A percentile compares a stretch with the other conserved stretches of the same genome.
These are phyloP conservation scores for Drosophila fuyamai DNA, from an alignment of 1,140 invertebrate genomes.

Conservation along the genomic window DNA sequence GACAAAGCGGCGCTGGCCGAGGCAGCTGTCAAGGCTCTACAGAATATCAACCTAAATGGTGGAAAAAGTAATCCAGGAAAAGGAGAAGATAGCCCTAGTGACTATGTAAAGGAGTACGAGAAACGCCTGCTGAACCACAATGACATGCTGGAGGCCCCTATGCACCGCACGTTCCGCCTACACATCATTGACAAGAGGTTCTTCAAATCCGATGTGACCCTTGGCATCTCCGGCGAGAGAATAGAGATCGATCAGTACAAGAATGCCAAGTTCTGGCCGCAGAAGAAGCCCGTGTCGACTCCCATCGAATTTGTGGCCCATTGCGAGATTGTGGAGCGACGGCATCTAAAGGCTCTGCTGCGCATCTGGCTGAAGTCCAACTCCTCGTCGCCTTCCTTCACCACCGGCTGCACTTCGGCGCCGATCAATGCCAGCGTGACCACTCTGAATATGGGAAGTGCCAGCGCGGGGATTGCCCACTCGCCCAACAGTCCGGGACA, in stretches of 20 bases:
- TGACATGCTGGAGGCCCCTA: constrained; percentile 91
- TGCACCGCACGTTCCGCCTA: constrained; percentile 94
- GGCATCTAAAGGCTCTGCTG: constrained; percentile 87
- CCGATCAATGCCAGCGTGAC: constrained; percentile 47
- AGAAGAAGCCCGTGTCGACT: constrained; percentile 87
- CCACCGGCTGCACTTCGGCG: constrained; percentile 58
- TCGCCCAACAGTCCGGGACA: constrained; percentile 71
- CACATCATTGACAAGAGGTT: constrained; percentile 91
- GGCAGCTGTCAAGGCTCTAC: constrained; percentile 56
- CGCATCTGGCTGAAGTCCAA: constrained; percentile 80
- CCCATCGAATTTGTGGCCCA: constrained; percentile 94
- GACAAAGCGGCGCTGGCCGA: constrained; percentile 65
- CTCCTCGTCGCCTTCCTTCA: constrained; percentile 62
- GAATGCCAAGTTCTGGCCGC: constrained; percentile 90
- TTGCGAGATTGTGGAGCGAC: constrained; percentile 91
- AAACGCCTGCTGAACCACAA: constrained; percentile 89
- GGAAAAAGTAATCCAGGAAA: constrained; percentile 52
- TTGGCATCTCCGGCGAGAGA: constrained; percentile 95
- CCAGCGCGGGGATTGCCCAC: constrained; percentile 45
- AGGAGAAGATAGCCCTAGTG: constrained; percentile 51
- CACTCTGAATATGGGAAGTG: constrained; percentile 42
- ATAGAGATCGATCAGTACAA: constrained; percentile 93
- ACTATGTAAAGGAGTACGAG: constrained; percentile 80
- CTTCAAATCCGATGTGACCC: constrained; percentile 92
- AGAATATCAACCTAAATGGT: constrained; percentile 60